Evolutionary conservation across 2,113 vertebrate species (phyloP), one percentile per base, ranked within the genome.

Genomic region (Halcyon senegalensis): DNA sequence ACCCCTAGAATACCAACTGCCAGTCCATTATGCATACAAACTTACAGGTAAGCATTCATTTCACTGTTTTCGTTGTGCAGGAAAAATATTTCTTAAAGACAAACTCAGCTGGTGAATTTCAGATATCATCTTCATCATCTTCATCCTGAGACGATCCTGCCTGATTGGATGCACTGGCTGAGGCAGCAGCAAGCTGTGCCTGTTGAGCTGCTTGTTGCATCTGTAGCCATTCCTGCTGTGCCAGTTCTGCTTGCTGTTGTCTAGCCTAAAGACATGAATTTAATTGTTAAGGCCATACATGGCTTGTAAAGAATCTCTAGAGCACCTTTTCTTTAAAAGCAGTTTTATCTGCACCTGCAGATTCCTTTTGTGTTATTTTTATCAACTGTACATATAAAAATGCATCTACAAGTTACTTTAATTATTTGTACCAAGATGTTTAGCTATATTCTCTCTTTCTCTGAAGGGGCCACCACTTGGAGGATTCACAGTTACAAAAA

Each of bases 181-280:
- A 99, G 53, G 99, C 99, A 17, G 99, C 99, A 50, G 99, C 99
- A 93, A 99, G 98, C 98, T 99, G 99, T 30, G 99, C 99, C 97
- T 99, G 99, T 69, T 99, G 99, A 66, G 99, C 99, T 2, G 99
- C 99, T 96, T 99, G 99, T 94, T 99, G 99, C 99, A 99, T 99
- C 98, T 99, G 99, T 98, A 99, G 97, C 99, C 99, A 99, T 88
- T 99, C 99, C 97, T 99, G 99, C 96, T 99, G 99, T 44, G 99
- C 99, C 39, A 99, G 98, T 96, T 99, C 99, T 41, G 99, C 99
- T 98, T 99, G 99, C 92, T 99, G 99, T 97, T 99, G 99, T 97
- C 99, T 99, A 41, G 99, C 99, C 99, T 99, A 85, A 96, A 96
- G 75, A 97, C 59, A 96, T 3, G 78, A 96, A 93, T 96, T 90